Conservation (phyloP, 2,113 vertebrate species). For the Sinocyclocheilus anophthalmus region DNA sequence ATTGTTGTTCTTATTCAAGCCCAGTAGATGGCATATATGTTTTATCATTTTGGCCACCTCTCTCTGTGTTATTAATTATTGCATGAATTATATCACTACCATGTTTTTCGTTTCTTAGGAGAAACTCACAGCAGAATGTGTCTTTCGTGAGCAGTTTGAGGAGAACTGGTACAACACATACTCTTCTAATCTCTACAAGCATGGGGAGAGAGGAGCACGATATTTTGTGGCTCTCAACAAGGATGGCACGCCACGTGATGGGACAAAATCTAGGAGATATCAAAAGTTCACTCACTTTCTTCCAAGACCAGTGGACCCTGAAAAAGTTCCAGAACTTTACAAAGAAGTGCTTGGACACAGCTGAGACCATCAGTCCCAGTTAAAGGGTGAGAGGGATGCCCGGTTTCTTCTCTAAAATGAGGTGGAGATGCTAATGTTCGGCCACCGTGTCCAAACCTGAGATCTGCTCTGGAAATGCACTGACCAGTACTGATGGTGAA, state of each 20-base stretch:
- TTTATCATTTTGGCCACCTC: background rate
- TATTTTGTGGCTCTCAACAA: conserved; percentile 98
- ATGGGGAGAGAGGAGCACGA: conserved; percentile 88
- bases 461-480: conserved; percentile 70
- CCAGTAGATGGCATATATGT: conserved; percentile 28
- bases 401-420: conserved; percentile 2
- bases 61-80: background rate
- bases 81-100: background rate
- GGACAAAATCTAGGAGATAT: conserved; percentile 92
- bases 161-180: conserved; percentile 99
- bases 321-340: conserved; percentile 93
- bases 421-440: background rate
- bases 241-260: conserved; percentile 92
- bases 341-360: conserved; percentile 87
- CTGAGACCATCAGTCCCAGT: conserved; percentile 42
- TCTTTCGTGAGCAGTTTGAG: conserved; percentile 98
- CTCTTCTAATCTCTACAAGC: conserved; percentile 95
- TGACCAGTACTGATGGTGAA: conserved; percentile 68
- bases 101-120: conserved; percentile 74
- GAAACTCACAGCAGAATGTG: conserved; percentile 91
- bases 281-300: conserved; percentile 99
- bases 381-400: conserved; percentile 58
- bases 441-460: conserved; percentile 16
- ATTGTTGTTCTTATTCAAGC: background rate
- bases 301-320: conserved; percentile 94